Conservation (phyloP, 2,888 invertebrate species). For the Tenodera sinensis region DNA sequence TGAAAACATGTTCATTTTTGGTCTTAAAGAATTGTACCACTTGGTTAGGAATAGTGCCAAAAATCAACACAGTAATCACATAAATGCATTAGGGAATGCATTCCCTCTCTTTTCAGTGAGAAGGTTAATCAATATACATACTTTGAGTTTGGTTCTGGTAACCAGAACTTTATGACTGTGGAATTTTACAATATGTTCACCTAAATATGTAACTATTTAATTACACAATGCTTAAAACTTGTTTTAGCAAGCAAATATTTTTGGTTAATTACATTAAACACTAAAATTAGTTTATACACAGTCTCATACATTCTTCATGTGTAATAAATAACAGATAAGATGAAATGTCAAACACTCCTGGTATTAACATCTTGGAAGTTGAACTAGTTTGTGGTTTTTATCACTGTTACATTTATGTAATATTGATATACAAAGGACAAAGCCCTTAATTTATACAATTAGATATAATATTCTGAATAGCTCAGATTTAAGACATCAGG, state of each 20-base stretch:
- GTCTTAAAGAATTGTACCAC: neutral
- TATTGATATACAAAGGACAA: neutral
- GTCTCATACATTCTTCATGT: conserved; percentile 2
- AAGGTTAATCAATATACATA: neutral
- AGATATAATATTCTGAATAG: neutral
- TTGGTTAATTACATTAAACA: conserved; percentile 13
- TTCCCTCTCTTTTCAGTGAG: neutral
- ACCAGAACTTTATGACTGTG: neutral
- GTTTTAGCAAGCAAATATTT: conserved; percentile 7
- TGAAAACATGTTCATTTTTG: neutral
- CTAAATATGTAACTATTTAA: conserved; percentile 5
- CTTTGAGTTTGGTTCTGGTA: neutral
- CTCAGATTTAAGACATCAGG: neutral
- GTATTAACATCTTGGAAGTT: neutral
- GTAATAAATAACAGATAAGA: conserved; percentile 15
- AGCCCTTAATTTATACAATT: neutral
- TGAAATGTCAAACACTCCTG: conserved; percentile 2
- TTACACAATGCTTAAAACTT: conserved; percentile 1
- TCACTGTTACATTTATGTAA: neutral
- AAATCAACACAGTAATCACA: neutral
- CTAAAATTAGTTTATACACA: conserved; percentile 1
- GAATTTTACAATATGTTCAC: neutral
- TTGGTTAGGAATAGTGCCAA: neutral
- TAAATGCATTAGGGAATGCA: conserved; percentile 1
- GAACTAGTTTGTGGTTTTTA: neutral